phyloP scores from a whole-genome alignment of 2,113 vertebrate species.

The Rhinolophus sinicus region DNA sequence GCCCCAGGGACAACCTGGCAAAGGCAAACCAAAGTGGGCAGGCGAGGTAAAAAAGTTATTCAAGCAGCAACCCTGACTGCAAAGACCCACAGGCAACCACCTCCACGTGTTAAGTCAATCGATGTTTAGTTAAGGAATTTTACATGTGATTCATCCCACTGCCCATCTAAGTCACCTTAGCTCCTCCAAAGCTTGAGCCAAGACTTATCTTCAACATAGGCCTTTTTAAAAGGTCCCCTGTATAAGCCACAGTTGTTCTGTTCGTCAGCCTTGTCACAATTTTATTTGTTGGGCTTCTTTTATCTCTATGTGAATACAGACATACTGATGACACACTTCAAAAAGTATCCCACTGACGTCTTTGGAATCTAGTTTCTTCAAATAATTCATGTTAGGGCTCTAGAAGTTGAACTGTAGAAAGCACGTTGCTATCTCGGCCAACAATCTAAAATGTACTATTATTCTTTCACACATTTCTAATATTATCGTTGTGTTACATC shows the following conservation, averaged over 20 bases:
- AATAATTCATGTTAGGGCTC: not conserved
- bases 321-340: not conserved
- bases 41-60: not conserved
- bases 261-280: not conserved
- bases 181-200: not conserved
- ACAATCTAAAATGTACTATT: fast-evolving
- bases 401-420: not conserved
- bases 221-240: not conserved
- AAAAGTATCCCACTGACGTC: not conserved
- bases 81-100: not conserved
- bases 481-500: not conserved
- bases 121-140: not conserved
- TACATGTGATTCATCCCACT: not conserved
- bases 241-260: not conserved
- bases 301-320: not conserved
- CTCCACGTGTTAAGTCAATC: not conserved
- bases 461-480: not conserved
- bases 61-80: not conserved
- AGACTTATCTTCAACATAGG: not conserved
- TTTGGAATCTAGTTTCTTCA: not conserved
- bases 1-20: not conserved
- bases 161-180: not conserved
- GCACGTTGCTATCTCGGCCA: not conserved
- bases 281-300: not conserved
- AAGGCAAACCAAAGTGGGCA: not conserved